Conservation (phyloP, 2,113 vertebrate species). For the Ophiodon elongatus region DNA sequence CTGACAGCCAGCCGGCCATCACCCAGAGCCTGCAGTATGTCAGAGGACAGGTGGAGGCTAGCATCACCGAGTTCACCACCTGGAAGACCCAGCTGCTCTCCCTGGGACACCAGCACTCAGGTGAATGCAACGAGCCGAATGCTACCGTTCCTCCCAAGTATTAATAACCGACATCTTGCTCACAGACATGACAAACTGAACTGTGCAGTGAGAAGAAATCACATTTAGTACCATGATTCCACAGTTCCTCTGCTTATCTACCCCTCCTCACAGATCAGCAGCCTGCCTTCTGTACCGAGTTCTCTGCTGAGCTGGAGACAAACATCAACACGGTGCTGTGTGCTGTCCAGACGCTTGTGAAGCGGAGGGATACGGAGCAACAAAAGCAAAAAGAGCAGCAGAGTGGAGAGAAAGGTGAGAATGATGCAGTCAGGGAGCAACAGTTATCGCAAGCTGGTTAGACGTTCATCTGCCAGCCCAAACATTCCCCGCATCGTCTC, state of each 20-base stretch:
- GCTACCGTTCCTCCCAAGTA: background rate
- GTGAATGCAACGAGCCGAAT: constrained; percentile 43
- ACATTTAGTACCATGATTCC: background rate
- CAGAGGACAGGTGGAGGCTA: constrained; percentile 84
- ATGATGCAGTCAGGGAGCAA: background rate
- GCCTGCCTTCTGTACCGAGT: constrained; percentile 85
- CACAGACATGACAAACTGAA: background rate
- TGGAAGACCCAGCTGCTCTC: constrained; percentile 90
- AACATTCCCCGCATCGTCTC: background rate
- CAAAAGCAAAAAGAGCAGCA: constrained; percentile 51
- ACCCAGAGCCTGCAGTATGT: constrained; percentile 87
- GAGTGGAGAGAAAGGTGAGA: constrained; percentile 71
- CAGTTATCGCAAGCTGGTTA: background rate
- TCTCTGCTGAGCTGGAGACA: constrained; percentile 89
- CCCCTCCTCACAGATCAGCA: constrained; percentile 56
- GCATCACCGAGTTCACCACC: constrained; percentile 85
- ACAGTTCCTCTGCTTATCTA: background rate
- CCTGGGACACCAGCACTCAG: constrained; percentile 66
- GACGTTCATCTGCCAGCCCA: background rate
- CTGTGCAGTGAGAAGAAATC: background rate
- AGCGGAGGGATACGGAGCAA: constrained; percentile 81
- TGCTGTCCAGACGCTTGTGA: constrained; percentile 90
- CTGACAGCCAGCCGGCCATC: constrained; percentile 80
- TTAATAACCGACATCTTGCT: background rate
- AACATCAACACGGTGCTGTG: constrained; percentile 89